These are phyloP conservation scores for Fragum whitleyi DNA, from an alignment of 2,888 invertebrate species.

Conservation along the genomic window DNA sequence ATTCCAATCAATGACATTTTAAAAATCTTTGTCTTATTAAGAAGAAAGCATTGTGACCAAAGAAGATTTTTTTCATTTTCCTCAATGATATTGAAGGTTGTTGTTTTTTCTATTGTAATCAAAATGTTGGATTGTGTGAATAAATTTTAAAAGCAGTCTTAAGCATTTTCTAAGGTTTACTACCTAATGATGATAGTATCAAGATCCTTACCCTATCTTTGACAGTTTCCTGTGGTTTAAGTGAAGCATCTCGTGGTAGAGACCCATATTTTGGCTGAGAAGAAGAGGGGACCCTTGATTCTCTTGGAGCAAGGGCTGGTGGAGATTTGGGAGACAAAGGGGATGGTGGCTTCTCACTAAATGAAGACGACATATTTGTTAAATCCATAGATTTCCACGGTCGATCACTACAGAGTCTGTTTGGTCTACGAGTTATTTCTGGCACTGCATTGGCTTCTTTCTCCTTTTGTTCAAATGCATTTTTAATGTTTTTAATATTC, in stretches of 20 bases:
- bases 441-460: conserved; percentile 52
- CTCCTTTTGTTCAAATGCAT: conserved; percentile 65
- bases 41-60: no score
- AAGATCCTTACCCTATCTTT: conserved; percentile 19
- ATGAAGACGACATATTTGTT: conserved; percentile 39
- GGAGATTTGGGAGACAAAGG: conserved; percentile 58
- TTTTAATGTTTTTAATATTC: conserved; percentile 56
- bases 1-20: no score
- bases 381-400: conserved; percentile 60
- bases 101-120: no score
- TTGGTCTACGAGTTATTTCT: conserved; percentile 22
- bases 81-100: no score
- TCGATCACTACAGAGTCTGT: conserved; percentile 18
- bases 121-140: no score
- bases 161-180: no score
- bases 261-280: conserved; percentile 17
- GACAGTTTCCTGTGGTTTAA: neutral
- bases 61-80: no score
- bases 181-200: no score
- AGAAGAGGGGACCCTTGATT: conserved; percentile 30
- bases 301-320: conserved; percentile 56
- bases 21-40: no score
- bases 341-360: conserved; percentile 41
- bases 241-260: neutral
- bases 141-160: no score